Percentiles rank a stretch among this genome's conserved stretches.
Conservation (phyloP, 2,888 invertebrate genomes). For the Mimumesa dahlbomi region DNA sequence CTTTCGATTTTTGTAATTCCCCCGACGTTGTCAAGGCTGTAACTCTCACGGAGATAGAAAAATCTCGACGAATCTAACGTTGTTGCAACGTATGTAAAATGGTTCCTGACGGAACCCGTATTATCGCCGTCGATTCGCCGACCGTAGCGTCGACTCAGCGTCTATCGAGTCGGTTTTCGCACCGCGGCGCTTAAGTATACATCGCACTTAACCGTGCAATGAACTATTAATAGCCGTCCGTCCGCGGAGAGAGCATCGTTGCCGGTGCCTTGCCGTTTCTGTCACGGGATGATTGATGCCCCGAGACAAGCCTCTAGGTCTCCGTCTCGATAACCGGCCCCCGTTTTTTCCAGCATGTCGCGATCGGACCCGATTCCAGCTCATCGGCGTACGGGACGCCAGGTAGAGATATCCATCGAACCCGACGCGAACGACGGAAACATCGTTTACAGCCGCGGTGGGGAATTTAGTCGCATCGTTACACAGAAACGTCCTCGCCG, state of each 20-base stretch:
- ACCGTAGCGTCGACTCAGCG: conserved; percentile 23
- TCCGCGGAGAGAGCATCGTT: conserved; percentile 40
- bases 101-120: too few species aligned
- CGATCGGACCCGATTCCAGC: conserved; percentile 19
- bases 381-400: background rate
- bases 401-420: background rate
- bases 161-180: conserved; percentile 42
- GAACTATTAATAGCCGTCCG: conserved; percentile 62
- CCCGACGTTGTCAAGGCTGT: too few species aligned
- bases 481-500: conserved; percentile 9
- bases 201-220: conserved; percentile 61
- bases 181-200: conserved; percentile 42
- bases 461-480: conserved; percentile 33
- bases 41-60: too few species aligned
- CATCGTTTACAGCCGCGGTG: conserved; percentile 43
- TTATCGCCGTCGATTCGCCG: conserved; percentile 23
- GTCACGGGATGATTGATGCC: conserved; percentile 51
- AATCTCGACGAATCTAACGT: too few species aligned
- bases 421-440: conserved; percentile 54
- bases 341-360: conserved; percentile 16
- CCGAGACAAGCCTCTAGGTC: conserved; percentile 25
- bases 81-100: too few species aligned
- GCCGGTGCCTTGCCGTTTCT: conserved; percentile 47
- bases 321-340: conserved; percentile 26
- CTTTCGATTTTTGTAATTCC: too few species aligned